A percentile compares a stretch with the other conserved stretches of the same genome.
Conservation (phyloP, 2,113 vertebrate genomes). For the Cebus imitator region DNA sequence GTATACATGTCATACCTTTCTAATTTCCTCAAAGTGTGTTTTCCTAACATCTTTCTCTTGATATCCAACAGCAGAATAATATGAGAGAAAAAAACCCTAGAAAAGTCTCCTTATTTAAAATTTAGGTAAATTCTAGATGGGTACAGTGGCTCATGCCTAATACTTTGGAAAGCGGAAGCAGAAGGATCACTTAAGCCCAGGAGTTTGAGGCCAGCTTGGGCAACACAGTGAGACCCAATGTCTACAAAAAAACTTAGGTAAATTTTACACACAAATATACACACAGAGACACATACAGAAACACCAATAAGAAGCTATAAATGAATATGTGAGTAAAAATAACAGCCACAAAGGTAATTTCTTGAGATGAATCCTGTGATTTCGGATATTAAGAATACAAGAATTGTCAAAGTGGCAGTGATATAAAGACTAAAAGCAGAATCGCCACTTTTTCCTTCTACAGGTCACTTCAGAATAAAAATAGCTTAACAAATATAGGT, state of each 20-base stretch:
- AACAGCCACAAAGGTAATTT: not conserved
- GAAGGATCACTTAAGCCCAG: no score
- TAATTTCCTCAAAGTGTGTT: not conserved
- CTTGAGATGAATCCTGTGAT: conserved; percentile 6
- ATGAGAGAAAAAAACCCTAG: not conserved
- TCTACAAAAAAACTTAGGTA: not conserved
- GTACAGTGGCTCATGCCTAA: no score
- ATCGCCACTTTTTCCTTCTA: not conserved
- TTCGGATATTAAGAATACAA: not conserved
- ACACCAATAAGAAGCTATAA: not conserved
- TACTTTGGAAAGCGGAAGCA: no score
- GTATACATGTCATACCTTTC: not conserved
- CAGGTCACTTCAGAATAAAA: not conserved
- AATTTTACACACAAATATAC: not conserved
- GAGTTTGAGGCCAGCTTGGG: no score
- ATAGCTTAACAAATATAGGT: not conserved
- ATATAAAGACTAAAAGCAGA: conserved; percentile 18
- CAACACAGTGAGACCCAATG: no score
- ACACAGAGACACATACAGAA: no score
- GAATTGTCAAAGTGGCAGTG: conserved; percentile 3
- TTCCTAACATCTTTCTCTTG: not conserved
- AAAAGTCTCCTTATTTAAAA: not conserved
- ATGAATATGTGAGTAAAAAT: not conserved
- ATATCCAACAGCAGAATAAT: not conserved
- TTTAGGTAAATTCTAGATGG: not conserved